phyloP scores from a whole-genome alignment of 2,797 vertebrate species.

The Heteromormyrus szaboi region DNA sequence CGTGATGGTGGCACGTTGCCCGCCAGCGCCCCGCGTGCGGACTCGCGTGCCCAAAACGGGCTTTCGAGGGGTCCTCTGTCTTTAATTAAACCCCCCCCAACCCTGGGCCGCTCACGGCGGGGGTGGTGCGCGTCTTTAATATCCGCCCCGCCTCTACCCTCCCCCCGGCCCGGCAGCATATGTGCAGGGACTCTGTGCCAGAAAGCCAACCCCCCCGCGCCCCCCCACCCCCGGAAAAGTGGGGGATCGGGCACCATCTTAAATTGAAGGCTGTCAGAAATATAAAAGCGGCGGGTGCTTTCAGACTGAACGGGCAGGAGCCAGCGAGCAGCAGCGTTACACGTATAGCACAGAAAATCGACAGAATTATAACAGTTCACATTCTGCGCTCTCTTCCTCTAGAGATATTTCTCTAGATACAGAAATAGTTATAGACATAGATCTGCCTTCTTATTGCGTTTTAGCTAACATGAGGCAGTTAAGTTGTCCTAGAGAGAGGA shows the following conservation, averaged over 20 bases:
- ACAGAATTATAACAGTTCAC: not conserved
- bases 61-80: slow-evolving; percentile 13
- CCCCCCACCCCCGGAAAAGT: not conserved
- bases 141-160: slow-evolving; percentile 11
- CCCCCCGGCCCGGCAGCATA: slow-evolving; percentile 18
- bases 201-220: not conserved
- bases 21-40: not conserved
- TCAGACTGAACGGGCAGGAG: not conserved
- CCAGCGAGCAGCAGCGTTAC: not conserved
- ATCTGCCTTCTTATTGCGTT: not conserved
- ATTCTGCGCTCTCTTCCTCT: not conserved
- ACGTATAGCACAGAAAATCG: not conserved
- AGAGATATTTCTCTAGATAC: not conserved
- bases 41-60: not conserved
- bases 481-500: not conserved
- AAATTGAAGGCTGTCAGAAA: not conserved
- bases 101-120: not conserved
- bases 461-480: not conserved
- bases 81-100: slow-evolving; percentile 23
- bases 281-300: not conserved
- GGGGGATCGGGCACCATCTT: not conserved
- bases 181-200: slow-evolving; percentile 14
- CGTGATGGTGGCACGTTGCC: not conserved
- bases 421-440: not conserved
- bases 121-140: slow-evolving; percentile 12